Conservation (phyloP, 2,888 invertebrate genomes). For the Sthenelais limicola region DNA sequence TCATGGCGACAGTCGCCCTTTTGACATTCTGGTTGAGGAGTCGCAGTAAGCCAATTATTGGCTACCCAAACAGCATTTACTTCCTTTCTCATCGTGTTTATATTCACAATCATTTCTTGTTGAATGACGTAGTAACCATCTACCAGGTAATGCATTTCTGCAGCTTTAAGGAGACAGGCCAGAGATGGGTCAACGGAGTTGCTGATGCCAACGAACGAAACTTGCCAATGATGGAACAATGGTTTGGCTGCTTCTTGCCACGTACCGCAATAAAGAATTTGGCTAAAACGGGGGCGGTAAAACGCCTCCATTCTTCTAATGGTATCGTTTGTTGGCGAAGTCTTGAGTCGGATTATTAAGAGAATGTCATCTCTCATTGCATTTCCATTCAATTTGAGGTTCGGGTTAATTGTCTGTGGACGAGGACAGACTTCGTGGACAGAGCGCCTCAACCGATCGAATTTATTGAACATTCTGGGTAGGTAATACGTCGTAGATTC, state of each 20-base stretch:
- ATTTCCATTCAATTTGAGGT: constrained; percentile 7
- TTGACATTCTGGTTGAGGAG: not conserved
- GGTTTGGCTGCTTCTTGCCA: constrained; percentile 1
- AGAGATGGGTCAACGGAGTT: not conserved
- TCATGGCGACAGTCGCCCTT: not conserved
- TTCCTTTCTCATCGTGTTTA: not conserved
- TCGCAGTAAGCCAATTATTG: not conserved
- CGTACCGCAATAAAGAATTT: constrained; percentile 28
- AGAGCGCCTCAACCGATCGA: not conserved
- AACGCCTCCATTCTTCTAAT: not conserved
- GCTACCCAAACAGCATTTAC: not conserved
- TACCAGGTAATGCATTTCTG: constrained; percentile 26
- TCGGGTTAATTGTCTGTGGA: not conserved
- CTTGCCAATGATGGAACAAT: constrained; percentile 8
- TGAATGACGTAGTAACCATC: constrained; percentile 16
- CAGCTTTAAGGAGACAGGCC: constrained; percentile 19
- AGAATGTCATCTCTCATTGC: constrained; percentile 14
- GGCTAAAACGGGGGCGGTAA: constrained; percentile 8
- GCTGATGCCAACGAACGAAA: constrained; percentile 3
- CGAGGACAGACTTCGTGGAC: not conserved
- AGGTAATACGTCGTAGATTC: not conserved
- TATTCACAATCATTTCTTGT: not conserved
- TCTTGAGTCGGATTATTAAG: not conserved
- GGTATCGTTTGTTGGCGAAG: not conserved
- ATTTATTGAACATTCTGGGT: not conserved